phyloP scores from a whole-genome alignment of 2,113 vertebrate species.

The Protobothrops flavoviridis region DNA sequence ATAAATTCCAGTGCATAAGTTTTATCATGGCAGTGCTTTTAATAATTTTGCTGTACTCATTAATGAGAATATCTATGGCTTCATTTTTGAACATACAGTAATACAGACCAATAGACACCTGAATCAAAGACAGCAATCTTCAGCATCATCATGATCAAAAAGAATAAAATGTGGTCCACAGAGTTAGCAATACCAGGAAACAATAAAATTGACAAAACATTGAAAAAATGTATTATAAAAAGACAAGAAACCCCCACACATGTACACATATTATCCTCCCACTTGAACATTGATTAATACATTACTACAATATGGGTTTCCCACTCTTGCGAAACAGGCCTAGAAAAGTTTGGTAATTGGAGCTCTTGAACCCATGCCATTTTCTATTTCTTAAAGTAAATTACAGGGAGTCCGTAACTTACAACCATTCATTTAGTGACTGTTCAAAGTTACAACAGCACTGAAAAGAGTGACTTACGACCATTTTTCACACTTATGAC shows the following conservation, averaged over 20 bases:
- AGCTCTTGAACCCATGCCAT: neutral
- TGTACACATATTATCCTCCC: too few relatives aligned
- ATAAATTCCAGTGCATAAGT: neutral
- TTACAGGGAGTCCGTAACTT: neutral
- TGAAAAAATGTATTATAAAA: too few relatives aligned
- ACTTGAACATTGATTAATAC: too few relatives aligned
- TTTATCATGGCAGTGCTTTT: too few relatives aligned
- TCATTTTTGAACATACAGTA: neutral
- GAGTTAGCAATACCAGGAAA: neutral
- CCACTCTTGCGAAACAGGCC: too few relatives aligned
- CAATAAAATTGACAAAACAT: neutral
- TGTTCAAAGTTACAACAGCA: neutral
- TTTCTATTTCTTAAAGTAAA: neutral
- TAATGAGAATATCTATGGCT: too few relatives aligned
- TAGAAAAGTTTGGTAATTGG: neutral
- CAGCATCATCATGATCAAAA: neutral
- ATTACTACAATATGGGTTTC: too few relatives aligned
- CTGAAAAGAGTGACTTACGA: neutral
- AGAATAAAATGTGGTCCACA: neutral
- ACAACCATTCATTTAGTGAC: neutral
- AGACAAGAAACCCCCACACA: too few relatives aligned
- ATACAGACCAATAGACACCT: neutral
- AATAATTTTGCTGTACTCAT: too few relatives aligned
- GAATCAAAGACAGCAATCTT: neutral
- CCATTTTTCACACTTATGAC: neutral